These are phyloP conservation scores for Galbula dea DNA, from an alignment of 2,113 vertebrate genomes.

Conservation along the genomic window DNA sequence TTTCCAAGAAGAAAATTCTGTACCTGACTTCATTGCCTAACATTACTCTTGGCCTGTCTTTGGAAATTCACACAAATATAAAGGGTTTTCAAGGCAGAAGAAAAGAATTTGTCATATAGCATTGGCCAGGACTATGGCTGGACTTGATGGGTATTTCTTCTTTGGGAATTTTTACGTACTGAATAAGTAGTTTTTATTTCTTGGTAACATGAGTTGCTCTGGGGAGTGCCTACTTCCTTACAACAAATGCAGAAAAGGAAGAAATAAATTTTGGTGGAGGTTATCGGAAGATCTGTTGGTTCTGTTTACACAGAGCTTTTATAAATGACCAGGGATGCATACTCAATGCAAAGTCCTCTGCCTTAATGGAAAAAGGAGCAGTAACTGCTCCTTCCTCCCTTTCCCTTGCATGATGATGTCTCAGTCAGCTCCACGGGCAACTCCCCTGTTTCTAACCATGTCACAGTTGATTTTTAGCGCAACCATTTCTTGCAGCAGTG, in stretches of 20 bases:
- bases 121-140: neutral
- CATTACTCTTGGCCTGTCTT: neutral
- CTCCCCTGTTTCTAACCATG: neutral
- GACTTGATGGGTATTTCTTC: neutral
- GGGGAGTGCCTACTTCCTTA: neutral
- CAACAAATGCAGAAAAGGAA: neutral
- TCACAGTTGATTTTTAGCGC: neutral
- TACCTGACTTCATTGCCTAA: neutral
- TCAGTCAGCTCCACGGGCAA: neutral
- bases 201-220: neutral
- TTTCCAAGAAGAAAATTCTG: neutral
- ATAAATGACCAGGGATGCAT: neutral
- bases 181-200: neutral
- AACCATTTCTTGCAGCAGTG: neutral
- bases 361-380: neutral
- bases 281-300: neutral
- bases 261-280: neutral
- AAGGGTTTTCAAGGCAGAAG: neutral
- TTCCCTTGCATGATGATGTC: fast-evolving
- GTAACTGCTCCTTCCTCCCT: neutral
- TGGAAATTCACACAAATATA: neutral
- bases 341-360: neutral
- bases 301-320: neutral
- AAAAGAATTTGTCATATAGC: neutral
- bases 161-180: neutral